Evolutionary conservation across 2,888 invertebrate species (phyloP), one percentile per base, ranked within the genome.

Genomic region (Piscicola geometra): DNA sequence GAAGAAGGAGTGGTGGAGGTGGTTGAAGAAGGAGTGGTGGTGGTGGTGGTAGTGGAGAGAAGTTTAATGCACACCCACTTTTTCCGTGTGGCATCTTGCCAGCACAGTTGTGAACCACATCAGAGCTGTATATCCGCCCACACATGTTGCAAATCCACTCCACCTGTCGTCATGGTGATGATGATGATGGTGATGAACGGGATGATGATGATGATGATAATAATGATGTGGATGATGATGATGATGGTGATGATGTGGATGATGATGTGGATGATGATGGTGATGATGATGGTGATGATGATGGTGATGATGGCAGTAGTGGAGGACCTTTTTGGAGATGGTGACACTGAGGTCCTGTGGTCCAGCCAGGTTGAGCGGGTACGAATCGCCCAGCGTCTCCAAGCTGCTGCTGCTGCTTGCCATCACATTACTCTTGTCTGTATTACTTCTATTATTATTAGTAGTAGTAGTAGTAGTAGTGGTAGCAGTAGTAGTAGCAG

Each of bases 361-460:
- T 50, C 78, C 78, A n/a, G 75, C 72, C 56, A 77, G 56, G 56
- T 77, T 77, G 33, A 77, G 75, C 21, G 78, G 77, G 1, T 35
- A 47, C 9, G 56, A 30, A n/a, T 75, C 78, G 30, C 32, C 32
- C 32, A 3, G 12, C 32, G 3, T 67, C 32, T 25, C 5, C 32
- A 3, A 28, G 67, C 2, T 30, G 18, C 32, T 67, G 18, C 9
- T 35, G 67, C 5, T 35, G 35, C n/a, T 67, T 12, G 3, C 18
- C 5, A 9, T 67, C 32, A 33, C 32, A 32, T 67, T 67, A 5
- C 21, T 67, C 32, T 35, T 35, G 35, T 35, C n/a, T 9, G 5
- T 41, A 41, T 41, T 41, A 41, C 15, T 41, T 9, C 15, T 41
- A 41, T 41, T 41, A 41, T 5, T 41, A 41, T 5, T 15, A 41